Percentiles rank a stretch among this genome's conserved stretches.
These are phyloP conservation scores for Nothura maculosa DNA, from an alignment of 2,797 vertebrate species.

Conservation along the genomic window DNA sequence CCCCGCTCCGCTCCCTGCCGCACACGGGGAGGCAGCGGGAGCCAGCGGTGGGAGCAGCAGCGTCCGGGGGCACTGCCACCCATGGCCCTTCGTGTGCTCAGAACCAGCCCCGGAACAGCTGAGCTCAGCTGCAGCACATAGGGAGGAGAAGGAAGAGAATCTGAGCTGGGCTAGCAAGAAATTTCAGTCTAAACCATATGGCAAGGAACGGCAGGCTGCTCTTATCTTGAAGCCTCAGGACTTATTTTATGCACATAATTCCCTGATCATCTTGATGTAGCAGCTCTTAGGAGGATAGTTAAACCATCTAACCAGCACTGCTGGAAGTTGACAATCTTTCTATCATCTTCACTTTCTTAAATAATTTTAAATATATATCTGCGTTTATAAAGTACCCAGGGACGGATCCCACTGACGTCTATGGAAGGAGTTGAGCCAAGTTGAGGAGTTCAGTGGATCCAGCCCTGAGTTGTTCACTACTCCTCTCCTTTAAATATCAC, in stretches of 20 bases:
- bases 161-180: slow-evolving; percentile 69
- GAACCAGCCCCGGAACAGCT: slow-evolving; percentile 66
- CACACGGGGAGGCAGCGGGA: accelerated
- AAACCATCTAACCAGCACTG: slow-evolving; percentile 67
- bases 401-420: slow-evolving; percentile 64
- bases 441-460: slow-evolving; percentile 50
- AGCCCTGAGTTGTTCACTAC: slow-evolving; percentile 27
- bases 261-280: slow-evolving; percentile 72
- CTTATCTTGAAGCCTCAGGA: slow-evolving; percentile 70
- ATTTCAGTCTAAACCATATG: slow-evolving; percentile 69
- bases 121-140: slow-evolving; percentile 64
- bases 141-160: slow-evolving; percentile 71
- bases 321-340: slow-evolving; percentile 75
- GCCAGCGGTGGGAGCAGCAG: background rate
- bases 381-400: slow-evolving; percentile 56
- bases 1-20: background rate
- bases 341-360: slow-evolving; percentile 74
- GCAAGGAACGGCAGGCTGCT: slow-evolving; percentile 44
- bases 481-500: slow-evolving; percentile 18
- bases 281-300: slow-evolving; percentile 56
- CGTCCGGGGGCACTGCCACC: background rate
- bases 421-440: slow-evolving; percentile 49
- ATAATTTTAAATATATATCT: slow-evolving; percentile 73
- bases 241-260: slow-evolving; percentile 71
- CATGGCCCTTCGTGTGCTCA: slow-evolving; percentile 40